Percentiles rank a stretch among this genome's conserved stretches.
Conservation (phyloP, 2,888 invertebrate species). For the Drosophila hawaiiensis region DNA sequence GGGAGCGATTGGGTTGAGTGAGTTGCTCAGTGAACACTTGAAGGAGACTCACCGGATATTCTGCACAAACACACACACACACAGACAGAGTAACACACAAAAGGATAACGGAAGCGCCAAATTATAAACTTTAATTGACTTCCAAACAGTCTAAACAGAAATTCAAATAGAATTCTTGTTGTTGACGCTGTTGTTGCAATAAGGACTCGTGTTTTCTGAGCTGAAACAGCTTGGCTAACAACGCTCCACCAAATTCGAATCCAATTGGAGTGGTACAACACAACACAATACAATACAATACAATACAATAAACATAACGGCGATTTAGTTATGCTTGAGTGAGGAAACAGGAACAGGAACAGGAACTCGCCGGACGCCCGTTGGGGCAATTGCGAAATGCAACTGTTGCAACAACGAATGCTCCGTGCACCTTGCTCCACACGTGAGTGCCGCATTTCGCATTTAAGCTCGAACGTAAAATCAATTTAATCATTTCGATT, state of each 20-base stretch:
- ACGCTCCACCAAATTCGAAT: conserved; percentile 4
- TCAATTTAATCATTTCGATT: background rate
- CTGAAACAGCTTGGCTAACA: conserved; percentile 62
- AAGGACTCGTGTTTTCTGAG: conserved; percentile 11
- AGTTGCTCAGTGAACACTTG: conserved; percentile 53
- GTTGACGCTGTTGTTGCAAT: conserved; percentile 24
- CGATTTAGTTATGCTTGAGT: background rate
- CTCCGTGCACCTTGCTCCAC: background rate
- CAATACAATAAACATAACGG: background rate
- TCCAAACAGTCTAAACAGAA: conserved; percentile 44
- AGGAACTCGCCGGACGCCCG: background rate
- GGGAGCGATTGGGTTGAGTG: conserved; percentile 24
- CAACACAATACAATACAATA: background rate
- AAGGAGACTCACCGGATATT: conserved; percentile 22
- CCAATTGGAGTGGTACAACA: background rate
- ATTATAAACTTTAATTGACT: conserved; percentile 69
- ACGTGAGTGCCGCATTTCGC: background rate
- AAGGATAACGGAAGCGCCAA: conserved; percentile 49
- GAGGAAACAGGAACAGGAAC: too few species aligned
- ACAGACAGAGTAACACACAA: background rate
- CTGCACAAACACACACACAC: conserved; percentile 3
- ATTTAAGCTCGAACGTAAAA: background rate
- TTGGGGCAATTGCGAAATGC: conserved; percentile 2
- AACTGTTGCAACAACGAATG: conserved; percentile 13
- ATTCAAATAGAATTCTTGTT: conserved; percentile 43